Percentiles rank a stretch among this genome's conserved stretches.
These are phyloP conservation scores for Morphnarchus princeps DNA, from an alignment of 2,113 vertebrate genomes.

Conservation along the genomic window DNA sequence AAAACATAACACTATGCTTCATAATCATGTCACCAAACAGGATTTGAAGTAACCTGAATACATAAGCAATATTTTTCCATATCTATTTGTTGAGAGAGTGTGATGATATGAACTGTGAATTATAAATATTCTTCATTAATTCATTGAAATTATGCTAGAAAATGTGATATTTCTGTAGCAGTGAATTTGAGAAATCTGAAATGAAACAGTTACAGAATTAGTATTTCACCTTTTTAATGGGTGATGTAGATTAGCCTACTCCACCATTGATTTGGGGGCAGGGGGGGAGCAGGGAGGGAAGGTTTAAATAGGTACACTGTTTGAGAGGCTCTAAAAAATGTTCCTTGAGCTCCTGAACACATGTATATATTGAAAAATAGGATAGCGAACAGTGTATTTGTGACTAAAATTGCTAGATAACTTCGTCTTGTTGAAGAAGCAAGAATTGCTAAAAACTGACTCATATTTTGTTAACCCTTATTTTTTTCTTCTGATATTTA, in stretches of 20 bases:
- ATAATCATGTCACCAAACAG: background rate
- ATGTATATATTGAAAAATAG: background rate
- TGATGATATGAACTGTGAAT: background rate
- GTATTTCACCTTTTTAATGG: background rate
- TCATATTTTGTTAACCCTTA: background rate
- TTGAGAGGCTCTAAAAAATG: background rate
- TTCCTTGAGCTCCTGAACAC: background rate
- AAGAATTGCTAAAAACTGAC: background rate
- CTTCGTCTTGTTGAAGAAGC: background rate
- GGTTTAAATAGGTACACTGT: background rate
- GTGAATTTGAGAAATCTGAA: background rate
- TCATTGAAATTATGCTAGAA: background rate
- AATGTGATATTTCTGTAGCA: background rate
- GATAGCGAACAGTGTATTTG: background rate
- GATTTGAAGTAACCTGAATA: background rate
- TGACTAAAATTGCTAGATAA: background rate
- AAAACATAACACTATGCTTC: background rate
- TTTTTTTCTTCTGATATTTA: background rate
- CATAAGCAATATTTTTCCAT: background rate
- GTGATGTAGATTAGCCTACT: background rate
- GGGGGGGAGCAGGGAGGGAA: fast-evolving
- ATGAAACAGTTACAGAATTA: background rate
- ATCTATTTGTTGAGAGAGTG: background rate
- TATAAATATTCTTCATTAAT: background rate
- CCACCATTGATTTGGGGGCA: background rate